phyloP scores from a whole-genome alignment of 1,140 invertebrate genomes.

The Camponotus vicinus region DNA sequence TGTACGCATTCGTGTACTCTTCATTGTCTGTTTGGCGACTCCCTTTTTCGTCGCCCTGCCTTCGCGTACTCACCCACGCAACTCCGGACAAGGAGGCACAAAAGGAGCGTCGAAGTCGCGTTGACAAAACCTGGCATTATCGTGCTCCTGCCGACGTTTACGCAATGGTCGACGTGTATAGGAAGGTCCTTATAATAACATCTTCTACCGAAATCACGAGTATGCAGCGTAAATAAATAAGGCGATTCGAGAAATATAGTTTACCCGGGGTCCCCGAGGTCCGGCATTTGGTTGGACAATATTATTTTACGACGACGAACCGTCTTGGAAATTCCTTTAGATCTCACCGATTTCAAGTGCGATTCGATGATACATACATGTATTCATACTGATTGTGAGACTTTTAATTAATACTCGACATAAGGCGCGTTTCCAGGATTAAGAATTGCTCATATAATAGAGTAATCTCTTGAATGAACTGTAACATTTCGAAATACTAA shows the following conservation, averaged over 20 bases:
- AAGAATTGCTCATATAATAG: constrained; percentile 11
- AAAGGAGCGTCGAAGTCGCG: background rate
- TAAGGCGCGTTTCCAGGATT: background rate
- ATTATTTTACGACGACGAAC: constrained; percentile 74
- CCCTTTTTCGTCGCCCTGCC: background rate
- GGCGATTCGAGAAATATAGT: constrained; percentile 65
- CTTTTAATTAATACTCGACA: constrained; percentile 17
- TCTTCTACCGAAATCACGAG: constrained; percentile 60
- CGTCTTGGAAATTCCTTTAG: constrained; percentile 19
- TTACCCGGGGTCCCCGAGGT: constrained; percentile 50
- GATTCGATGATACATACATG: background rate
- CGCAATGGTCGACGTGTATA: constrained; percentile 62
- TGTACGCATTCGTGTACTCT: background rate
- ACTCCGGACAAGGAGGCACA: background rate
- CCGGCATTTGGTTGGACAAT: constrained; percentile 74
- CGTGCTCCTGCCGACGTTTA: constrained; percentile 51
- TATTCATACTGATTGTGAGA: background rate
- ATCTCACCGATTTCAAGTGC: constrained; percentile 53
- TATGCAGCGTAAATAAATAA: constrained; percentile 74
- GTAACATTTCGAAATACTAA: constrained; percentile 7
- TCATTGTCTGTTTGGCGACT: constrained; percentile 9
- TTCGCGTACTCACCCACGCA: constrained; percentile 15
- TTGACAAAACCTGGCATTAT: constrained; percentile 63
- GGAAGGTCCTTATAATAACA: constrained; percentile 76
- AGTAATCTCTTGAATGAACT: background rate